Percentiles rank a stretch among this genome's conserved stretches.
Conservation (phyloP, 2,797 vertebrate genomes). For the Orientallactaga sibirica region DNA sequence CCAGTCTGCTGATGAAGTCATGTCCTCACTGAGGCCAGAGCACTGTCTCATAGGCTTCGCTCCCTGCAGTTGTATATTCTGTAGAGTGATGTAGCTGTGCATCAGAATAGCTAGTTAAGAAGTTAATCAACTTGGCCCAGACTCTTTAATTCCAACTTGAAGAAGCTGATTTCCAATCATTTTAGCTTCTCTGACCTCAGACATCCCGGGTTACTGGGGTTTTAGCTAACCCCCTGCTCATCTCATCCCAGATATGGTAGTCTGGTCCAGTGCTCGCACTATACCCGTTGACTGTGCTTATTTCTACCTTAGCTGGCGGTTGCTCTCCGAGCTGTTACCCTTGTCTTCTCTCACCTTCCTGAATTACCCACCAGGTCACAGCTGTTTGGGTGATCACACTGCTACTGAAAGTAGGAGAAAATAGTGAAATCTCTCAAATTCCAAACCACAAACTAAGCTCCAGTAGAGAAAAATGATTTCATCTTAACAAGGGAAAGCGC, state of each 20-base stretch:
- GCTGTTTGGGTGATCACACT: neutral
- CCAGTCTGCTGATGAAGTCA: neutral
- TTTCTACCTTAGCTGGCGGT: neutral
- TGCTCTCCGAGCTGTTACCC: neutral
- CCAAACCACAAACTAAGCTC: neutral
- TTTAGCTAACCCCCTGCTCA: neutral
- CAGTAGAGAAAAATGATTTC: slow-evolving; percentile 2
- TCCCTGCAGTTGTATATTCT: neutral
- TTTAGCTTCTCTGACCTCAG: neutral
- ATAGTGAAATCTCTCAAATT: neutral
- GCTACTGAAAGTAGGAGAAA: neutral
- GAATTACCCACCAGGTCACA: neutral
- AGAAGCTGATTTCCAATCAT: neutral
- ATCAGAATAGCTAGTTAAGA: neutral
- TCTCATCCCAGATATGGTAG: neutral
- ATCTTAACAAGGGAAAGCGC: slow-evolving; percentile 3
- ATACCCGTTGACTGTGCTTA: neutral
- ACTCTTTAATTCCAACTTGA: neutral
- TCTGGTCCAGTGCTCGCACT: neutral
- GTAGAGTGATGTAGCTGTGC: neutral
- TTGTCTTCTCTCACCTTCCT: neutral
- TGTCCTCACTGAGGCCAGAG: slow-evolving; percentile 10
- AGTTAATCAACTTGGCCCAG: neutral
- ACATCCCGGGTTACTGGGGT: neutral
- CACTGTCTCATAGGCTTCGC: neutral